Evolutionary conservation across 1,140 invertebrate species (phyloP).

Genomic region (Cherax destructor): DNA sequence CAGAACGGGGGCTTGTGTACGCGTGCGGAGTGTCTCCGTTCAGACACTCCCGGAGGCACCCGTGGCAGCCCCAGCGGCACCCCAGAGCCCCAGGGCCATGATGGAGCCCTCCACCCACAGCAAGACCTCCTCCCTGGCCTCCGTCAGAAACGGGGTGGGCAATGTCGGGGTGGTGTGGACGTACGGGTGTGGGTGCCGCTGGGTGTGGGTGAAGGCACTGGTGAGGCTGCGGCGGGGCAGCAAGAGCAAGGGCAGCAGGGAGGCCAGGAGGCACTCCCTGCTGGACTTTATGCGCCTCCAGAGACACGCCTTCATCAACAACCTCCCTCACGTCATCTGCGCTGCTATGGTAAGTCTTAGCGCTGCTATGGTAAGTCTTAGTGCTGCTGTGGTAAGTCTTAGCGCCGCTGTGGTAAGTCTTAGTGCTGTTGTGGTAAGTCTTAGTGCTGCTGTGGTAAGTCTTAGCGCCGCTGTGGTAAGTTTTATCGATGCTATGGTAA

Average conservation of each 20-base stretch:
- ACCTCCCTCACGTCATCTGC: slow-evolving; percentile 61
- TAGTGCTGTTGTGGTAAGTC: no score
- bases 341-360: slow-evolving; percentile 55
- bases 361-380: no score
- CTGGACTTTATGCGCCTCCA: slow-evolving; percentile 68
- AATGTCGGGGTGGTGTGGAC: slow-evolving; percentile 63
- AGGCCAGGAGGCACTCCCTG: slow-evolving; percentile 57
- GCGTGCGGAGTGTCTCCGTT: neutral
- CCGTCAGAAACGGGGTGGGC: slow-evolving; percentile 26
- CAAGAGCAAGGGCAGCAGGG: slow-evolving; percentile 10
- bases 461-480: no score
- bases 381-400: no score
- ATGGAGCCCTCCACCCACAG: neutral
- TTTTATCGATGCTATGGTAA: no score
- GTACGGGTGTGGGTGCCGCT: slow-evolving; percentile 68
- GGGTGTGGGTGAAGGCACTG: slow-evolving; percentile 69
- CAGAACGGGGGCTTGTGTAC: neutral
- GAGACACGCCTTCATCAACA: slow-evolving; percentile 65
- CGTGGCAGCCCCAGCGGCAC: neutral
- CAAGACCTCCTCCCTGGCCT: slow-evolving; percentile 2
- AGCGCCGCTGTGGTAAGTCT: no score
- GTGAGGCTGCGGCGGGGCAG: slow-evolving; percentile 49
- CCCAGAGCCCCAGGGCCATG: neutral
- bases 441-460: no score
- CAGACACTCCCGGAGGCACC: neutral